Conservation (phyloP, 2,888 invertebrate genomes). For the Griposia aprilina region DNA sequence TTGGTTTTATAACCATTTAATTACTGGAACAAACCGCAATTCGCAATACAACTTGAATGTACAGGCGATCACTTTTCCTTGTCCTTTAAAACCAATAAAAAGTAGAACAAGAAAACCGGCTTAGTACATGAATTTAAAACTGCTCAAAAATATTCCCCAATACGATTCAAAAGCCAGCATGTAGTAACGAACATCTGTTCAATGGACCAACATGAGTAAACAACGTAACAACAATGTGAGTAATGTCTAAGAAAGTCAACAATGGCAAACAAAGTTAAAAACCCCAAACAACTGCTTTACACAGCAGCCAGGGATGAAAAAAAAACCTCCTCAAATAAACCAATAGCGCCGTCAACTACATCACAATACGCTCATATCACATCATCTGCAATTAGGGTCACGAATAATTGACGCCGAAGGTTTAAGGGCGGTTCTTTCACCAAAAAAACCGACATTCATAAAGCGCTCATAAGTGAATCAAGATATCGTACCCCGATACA, state of each 20-base stretch:
- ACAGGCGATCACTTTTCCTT: not conserved
- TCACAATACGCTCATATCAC: conserved; percentile 86
- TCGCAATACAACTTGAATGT: not conserved
- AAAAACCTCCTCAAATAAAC: conserved; percentile 82
- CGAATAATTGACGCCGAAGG: conserved; percentile 88
- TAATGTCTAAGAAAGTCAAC: conserved; percentile 76
- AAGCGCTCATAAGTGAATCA: conserved; percentile 88
- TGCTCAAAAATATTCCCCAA: conserved; percentile 2
- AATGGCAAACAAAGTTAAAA: conserved; percentile 78
- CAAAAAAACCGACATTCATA: conserved; percentile 84
- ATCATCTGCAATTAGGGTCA: conserved; percentile 90
- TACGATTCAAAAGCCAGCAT: conserved; percentile 14
- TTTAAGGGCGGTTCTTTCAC: conserved; percentile 85
- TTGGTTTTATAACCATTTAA: not conserved
- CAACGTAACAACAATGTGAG: conserved; percentile 61
- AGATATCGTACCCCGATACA: conserved; percentile 87
- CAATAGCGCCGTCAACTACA: conserved; percentile 85
- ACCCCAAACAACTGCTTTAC: conserved; percentile 78
- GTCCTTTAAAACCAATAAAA: not conserved
- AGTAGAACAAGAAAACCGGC: not conserved
- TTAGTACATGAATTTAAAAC: not conserved
- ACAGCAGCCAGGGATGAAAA: conserved; percentile 71
- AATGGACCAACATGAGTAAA: conserved; percentile 63
- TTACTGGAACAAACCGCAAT: not conserved
- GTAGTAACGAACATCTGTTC: conserved; percentile 69